Evolutionary conservation across 1,140 invertebrate species (phyloP), one percentile per base, ranked within the genome.

Genomic region (Tetragnatha versicolor): DNA sequence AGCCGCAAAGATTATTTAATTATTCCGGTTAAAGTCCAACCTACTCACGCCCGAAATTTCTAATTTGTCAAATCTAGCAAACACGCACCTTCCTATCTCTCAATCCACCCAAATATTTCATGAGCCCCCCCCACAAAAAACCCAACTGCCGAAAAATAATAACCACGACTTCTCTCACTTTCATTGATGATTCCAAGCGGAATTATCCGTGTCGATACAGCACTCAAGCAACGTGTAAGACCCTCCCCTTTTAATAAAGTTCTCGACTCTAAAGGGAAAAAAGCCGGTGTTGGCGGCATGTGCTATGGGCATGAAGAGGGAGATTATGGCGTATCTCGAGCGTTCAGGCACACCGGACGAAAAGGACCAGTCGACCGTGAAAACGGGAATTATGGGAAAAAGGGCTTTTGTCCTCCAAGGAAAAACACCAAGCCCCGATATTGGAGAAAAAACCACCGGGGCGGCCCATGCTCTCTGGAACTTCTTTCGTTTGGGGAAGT

Each of bases 251-350:
- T 51, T 29, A 58, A 58, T 58, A 58, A 58, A 27, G 55, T 58
- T 2, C n/a, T 27, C 20, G n/a, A 9, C 3, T 17, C n/a, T 61
- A 3, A 37, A 35, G 22, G 25, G 33, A 61, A 37, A 61, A 17
- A 37, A 35, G 22, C 53, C 31, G 22, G 31, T n/a, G n/a, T 17
- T 37, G 25, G 27, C 39, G n/a, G 2, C 25, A 22, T 49, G 70
- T 42, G 53, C 20, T 3, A 12, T 31, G 10, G 20, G 4, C 31
- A 61, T 20, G 31, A 55, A 42, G 39, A 61, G 70, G 37, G 42
- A 75, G 70, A 75, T 75, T 75, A 63, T 20, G 55, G 42, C 70
- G 45, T 63, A 75, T 75, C 70, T 75, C 58, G 70, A 42, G 39
- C 58, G 70, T 63, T 20, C 70, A 75, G 70, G 31, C 55, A 37